Conservation (phyloP, 35 echinoderm and acorn worm genomes). For the Nesometra sesokonis region DNA sequence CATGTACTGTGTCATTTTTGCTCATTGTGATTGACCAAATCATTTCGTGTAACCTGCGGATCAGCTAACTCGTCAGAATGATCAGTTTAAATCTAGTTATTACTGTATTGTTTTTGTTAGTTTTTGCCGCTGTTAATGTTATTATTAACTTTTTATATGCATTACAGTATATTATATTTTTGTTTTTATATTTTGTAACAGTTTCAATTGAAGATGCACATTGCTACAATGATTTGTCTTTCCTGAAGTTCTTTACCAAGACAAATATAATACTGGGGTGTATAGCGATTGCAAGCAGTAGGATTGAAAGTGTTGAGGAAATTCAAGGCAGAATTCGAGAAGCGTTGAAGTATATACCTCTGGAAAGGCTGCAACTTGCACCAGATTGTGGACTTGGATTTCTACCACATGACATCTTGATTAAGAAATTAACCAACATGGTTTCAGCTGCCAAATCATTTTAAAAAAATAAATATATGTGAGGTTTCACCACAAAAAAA, state of each 20-base stretch:
- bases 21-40: no score
- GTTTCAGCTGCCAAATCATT: constrained; percentile 39
- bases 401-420: constrained; percentile 38
- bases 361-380: constrained; percentile 35
- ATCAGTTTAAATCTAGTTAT: no score
- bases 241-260: constrained; percentile 39
- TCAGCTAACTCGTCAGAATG: no score
- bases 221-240: constrained; percentile 32
- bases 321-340: constrained; percentile 30
- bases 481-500: no score
- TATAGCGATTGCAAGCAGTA: constrained; percentile 34
- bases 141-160: constrained; percentile 1
- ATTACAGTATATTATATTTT: background rate
- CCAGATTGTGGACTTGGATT: constrained; percentile 56
- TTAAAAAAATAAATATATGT: no score
- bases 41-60: no score
- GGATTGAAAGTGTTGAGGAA: constrained; percentile 34
- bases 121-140: background rate
- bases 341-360: constrained; percentile 25
- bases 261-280: constrained; percentile 39
- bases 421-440: constrained; percentile 45
- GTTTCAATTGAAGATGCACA: constrained; percentile 65
- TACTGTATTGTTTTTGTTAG: no score
- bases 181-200: constrained; percentile 7
- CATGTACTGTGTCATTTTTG: no score